Conservation (phyloP, 2,113 vertebrate species). For the Seriola aureovittata region DNA sequence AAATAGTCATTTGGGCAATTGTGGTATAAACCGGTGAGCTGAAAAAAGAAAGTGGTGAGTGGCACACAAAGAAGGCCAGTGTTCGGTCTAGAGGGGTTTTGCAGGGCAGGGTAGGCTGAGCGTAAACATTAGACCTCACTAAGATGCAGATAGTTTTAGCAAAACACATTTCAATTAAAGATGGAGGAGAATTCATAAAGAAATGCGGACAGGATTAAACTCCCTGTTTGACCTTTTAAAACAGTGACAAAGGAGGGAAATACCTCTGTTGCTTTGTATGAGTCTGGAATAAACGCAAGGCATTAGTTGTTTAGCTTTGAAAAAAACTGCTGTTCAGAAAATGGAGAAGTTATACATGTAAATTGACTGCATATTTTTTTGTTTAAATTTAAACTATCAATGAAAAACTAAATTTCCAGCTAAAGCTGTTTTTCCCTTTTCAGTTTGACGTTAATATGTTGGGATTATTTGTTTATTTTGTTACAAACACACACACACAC, state of each 20-base stretch:
- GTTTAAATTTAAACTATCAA: neutral
- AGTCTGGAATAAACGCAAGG: neutral
- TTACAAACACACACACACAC: neutral
- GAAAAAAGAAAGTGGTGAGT: conserved; percentile 58
- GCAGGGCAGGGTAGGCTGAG: conserved; percentile 48
- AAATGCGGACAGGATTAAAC: neutral
- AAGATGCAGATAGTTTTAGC: conserved; percentile 29
- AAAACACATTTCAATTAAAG: conserved; percentile 26
- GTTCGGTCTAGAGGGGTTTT: conserved; percentile 42
- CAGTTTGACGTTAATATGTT: neutral
- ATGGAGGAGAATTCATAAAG: neutral
- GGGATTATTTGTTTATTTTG: neutral
- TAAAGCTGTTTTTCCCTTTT: neutral
- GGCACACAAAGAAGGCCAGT: conserved; percentile 70
- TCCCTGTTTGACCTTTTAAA: neutral
- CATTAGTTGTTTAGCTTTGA: neutral
- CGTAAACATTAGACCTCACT: conserved; percentile 62
- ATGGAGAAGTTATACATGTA: neutral
- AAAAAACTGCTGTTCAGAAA: neutral
- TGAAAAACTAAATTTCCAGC: neutral
- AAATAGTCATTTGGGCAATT: conserved; percentile 45
- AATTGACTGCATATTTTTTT: neutral
- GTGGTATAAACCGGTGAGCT: conserved; percentile 61
- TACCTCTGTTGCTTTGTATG: neutral
- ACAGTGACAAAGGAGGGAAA: neutral